Conservation (phyloP, 2,888 invertebrate genomes). For the Patella ulyssiponensis region DNA sequence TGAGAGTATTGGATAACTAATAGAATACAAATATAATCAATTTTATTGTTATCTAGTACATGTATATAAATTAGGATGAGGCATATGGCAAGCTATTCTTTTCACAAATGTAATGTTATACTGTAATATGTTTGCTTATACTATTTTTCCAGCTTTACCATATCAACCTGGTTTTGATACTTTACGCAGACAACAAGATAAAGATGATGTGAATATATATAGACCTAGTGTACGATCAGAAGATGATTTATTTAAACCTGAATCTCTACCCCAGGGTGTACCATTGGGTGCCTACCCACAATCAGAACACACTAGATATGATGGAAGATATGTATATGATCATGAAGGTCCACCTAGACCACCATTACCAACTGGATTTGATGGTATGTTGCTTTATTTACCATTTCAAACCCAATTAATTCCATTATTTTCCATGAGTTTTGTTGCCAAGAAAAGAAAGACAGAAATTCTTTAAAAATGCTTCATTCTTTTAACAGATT, state of each 20-base stretch:
- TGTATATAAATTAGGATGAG: no score
- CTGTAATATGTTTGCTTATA: no score
- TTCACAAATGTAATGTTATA: no score
- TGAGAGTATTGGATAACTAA: no score
- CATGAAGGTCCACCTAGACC: slow-evolving; percentile 62
- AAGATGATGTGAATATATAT: slow-evolving; percentile 59
- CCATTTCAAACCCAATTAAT: background rate
- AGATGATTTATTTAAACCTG: slow-evolving; percentile 48
- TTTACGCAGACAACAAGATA: slow-evolving; percentile 43
- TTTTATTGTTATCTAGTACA: no score
- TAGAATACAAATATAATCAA: no score
- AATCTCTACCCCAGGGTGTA: slow-evolving; percentile 43
- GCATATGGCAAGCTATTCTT: no score
- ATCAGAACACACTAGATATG: slow-evolving; percentile 50
- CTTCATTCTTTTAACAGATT: no score
- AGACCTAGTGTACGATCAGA: slow-evolving; percentile 44
- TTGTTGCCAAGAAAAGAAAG: no score
- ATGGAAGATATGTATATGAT: slow-evolving; percentile 59
- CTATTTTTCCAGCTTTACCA: background rate
- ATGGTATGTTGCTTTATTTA: slow-evolving; percentile 22
- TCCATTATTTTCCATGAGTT: no score
- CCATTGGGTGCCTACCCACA: slow-evolving; percentile 47
- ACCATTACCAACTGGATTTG: slow-evolving; percentile 55
- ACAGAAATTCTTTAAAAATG: no score
- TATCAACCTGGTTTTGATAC: slow-evolving; percentile 49